Evolutionary conservation across 1,140 invertebrate genomes (phyloP).

Genomic region (Andricus grossulariae): DNA sequence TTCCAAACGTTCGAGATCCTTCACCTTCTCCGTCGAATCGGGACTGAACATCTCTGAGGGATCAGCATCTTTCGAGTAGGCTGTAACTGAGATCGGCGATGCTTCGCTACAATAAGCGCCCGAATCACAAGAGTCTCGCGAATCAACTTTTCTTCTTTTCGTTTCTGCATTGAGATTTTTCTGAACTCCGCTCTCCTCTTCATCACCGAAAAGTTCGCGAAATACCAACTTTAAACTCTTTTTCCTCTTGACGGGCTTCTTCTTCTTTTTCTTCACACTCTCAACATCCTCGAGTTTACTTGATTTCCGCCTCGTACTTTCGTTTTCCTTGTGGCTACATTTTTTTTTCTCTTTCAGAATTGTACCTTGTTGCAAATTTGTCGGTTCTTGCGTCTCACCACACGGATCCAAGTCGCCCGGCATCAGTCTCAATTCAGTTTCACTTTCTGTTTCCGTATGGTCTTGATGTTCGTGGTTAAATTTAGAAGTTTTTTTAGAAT

Average conservation of each 20-base stretch:
- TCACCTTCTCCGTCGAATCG: background rate
- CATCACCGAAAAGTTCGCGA: background rate
- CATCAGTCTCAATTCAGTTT: too few relatives aligned
- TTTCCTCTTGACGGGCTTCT: conserved; percentile 7
- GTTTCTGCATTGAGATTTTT: background rate
- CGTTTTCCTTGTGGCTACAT: too few relatives aligned
- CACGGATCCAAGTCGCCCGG: too few relatives aligned
- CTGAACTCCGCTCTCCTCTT: background rate
- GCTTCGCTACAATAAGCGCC: background rate
- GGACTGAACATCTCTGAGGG: background rate
- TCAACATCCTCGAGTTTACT: background rate
- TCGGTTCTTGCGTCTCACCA: too few relatives aligned
- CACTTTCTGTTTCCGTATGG: too few relatives aligned
- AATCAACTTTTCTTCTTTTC: background rate
- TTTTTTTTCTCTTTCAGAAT: too few relatives aligned
- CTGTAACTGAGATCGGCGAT: background rate
- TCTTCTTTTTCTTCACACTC: background rate
- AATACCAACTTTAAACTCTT: background rate
- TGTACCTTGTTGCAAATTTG: too few relatives aligned
- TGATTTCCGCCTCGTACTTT: background rate
- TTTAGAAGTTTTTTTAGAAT: too few relatives aligned
- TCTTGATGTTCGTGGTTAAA: too few relatives aligned
- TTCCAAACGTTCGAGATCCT: background rate
- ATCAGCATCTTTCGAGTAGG: background rate
- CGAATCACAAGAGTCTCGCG: background rate